Evolutionary conservation across 2,797 vertebrate species (phyloP), one percentile per base, ranked within the genome.

Genomic region (Acridotheres tristis): DNA sequence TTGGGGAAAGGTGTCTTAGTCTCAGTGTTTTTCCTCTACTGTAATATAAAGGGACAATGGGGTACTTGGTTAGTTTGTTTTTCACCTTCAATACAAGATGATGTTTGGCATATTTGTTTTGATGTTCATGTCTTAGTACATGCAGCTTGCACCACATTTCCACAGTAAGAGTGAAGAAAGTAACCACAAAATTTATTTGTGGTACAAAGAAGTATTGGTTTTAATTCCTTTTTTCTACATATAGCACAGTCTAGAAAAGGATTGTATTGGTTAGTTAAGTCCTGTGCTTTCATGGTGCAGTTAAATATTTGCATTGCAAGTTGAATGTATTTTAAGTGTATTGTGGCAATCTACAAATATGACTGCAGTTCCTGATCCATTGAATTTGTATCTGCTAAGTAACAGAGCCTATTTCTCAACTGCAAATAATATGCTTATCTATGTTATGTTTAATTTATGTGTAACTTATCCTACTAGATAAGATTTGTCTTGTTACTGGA

Each of bases 281-380:
- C 13, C 17, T 43, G 32, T 71, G 42, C 75, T 89, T 93, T 91
- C 72, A 57, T 40, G 81, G 63, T 53, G 51, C 40, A n/a, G 66
- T 78, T 88, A 75, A 94, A 72, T 95, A 86, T 85, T 92, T 94
- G 62, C 66, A n/a, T 69, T 91, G 47, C n/a, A 67, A 68, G 81
- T 67, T 79, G 77, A 82, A 62, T 82, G 42, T 89, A 32, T 75
- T 68, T 69, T 76, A 77, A 76, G 34, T 89, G 34, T 85, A 13
- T 72, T 55, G 58, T 88, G 67, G 47, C 65, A 59, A 48, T 91
- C 58, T 62, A 29, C 54, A 88, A 92, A 80, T 51, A 38, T 16
- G 48, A 13, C 43, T 72, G 4, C 66, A 78, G 72, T 83, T 91
- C 72, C 80, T 66, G 74, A 20, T 77, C n/a, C 20, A 2, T 73